Conservation (phyloP, 2,113 vertebrate genomes). For the Epinephelus lanceolatus region DNA sequence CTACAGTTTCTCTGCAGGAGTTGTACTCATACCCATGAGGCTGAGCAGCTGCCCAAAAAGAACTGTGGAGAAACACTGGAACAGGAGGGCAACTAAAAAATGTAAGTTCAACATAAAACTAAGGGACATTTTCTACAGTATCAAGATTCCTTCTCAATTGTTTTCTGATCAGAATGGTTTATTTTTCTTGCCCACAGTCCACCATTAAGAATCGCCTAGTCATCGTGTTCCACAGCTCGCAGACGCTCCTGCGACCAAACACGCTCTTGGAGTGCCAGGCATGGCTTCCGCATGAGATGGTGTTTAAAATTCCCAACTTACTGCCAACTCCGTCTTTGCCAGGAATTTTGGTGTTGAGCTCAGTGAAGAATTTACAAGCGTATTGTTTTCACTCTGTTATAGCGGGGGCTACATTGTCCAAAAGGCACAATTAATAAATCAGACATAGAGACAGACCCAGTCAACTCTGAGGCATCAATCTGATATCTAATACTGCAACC, state of each 20-base stretch:
- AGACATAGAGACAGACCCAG: constrained; percentile 16
- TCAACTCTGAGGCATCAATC: constrained; percentile 25
- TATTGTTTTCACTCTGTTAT: constrained; percentile 77
- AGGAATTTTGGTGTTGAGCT: constrained; percentile 62
- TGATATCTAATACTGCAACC: constrained; percentile 16
- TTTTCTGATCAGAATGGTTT: constrained; percentile 3
- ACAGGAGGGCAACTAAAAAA: not conserved
- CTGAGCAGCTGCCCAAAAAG: not conserved
- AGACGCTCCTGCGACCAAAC: constrained; percentile 8
- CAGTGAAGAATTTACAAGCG: constrained; percentile 76
- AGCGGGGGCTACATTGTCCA: constrained; percentile 39
- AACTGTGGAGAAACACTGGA: not conserved
- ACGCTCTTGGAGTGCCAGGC: constrained; percentile 18
- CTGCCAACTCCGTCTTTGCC: constrained; percentile 69
- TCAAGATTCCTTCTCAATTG: not conserved
- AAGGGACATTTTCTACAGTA: not conserved
- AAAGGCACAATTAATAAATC: constrained; percentile 61
- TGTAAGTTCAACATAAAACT: not conserved
- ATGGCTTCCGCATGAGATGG: constrained; percentile 39
- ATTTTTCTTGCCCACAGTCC: constrained; percentile 19
- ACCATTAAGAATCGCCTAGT: constrained; percentile 8
- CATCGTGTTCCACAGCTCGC: constrained; percentile 8
- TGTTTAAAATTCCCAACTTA: constrained; percentile 66
- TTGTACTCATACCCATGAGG: not conserved
- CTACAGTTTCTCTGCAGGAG: constrained; percentile 5